phyloP scores from a whole-genome alignment of 1,140 invertebrate genomes.

The Protaetia brevitarsis region DNA sequence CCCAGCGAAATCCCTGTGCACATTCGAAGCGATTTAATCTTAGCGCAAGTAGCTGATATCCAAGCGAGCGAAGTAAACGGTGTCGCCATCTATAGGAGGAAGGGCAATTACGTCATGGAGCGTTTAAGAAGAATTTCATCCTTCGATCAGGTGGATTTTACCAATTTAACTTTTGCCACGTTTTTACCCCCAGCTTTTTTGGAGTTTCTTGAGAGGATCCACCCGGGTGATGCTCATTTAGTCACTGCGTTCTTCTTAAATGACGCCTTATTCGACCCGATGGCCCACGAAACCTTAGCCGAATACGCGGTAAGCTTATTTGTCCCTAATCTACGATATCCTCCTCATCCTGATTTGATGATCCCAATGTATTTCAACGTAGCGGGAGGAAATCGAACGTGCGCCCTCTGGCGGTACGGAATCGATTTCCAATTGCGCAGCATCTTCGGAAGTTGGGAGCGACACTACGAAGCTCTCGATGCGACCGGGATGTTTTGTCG shows the following conservation, averaged over 20 bases:
- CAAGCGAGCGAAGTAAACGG: neutral
- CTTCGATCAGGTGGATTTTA: neutral
- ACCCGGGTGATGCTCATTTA: neutral
- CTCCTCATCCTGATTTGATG: neutral
- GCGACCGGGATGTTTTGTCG: neutral
- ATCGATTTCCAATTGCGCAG: neutral
- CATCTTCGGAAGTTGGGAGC: neutral
- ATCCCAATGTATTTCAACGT: neutral
- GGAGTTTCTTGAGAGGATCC: neutral
- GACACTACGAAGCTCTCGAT: neutral
- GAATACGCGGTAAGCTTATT: neutral
- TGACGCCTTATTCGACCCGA: neutral
- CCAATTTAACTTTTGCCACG: neutral
- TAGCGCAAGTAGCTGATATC: neutral
- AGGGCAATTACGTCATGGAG: neutral
- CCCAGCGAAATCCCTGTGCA: neutral
- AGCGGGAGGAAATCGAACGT: neutral
- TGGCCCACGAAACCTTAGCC: neutral
- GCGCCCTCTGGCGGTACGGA: neutral
- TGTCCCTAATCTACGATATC: neutral
- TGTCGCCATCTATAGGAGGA: neutral
- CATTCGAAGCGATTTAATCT: neutral
- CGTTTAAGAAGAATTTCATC: neutral
- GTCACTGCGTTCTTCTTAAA: neutral
- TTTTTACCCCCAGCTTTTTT: neutral